Evolutionary conservation across 2,797 vertebrate genomes (phyloP).

Genomic region (Alca torda): DNA sequence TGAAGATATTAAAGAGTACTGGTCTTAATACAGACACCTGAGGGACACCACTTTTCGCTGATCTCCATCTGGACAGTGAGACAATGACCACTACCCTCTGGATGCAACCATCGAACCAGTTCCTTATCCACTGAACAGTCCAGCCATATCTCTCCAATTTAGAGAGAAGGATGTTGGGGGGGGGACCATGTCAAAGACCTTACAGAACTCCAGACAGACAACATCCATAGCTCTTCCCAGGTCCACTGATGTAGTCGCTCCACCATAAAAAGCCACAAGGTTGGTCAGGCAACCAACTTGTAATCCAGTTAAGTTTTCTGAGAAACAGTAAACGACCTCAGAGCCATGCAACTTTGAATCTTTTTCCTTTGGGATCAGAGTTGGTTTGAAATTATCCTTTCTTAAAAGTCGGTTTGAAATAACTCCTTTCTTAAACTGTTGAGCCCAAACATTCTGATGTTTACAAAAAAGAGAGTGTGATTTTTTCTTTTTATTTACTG

Average conservation of each 20-base stretch:
- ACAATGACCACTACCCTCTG: not conserved
- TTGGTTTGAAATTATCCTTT: not conserved
- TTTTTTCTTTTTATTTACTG: not conserved
- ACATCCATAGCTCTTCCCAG: not conserved
- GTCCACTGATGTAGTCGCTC: not conserved
- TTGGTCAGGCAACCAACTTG: not conserved
- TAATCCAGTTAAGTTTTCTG: not conserved
- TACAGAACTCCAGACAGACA: not conserved
- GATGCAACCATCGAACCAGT: not conserved
- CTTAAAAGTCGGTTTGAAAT: not conserved
- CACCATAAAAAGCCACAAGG: not conserved
- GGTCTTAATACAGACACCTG: not conserved
- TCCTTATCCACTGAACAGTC: not conserved
- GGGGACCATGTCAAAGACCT: not conserved
- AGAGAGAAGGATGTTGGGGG: not conserved
- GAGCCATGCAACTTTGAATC: not conserved
- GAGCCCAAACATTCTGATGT: not conserved
- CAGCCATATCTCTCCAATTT: not conserved
- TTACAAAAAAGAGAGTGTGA: not conserved
- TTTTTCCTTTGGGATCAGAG: not conserved
- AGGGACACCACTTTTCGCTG: not conserved
- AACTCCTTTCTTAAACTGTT: not conserved
- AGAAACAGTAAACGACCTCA: not conserved
- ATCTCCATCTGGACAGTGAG: not conserved
- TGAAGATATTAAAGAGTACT: not conserved